Evolutionary conservation across 2,797 vertebrate genomes (phyloP).

Genomic region (Parotocinclus haroldoi): DNA sequence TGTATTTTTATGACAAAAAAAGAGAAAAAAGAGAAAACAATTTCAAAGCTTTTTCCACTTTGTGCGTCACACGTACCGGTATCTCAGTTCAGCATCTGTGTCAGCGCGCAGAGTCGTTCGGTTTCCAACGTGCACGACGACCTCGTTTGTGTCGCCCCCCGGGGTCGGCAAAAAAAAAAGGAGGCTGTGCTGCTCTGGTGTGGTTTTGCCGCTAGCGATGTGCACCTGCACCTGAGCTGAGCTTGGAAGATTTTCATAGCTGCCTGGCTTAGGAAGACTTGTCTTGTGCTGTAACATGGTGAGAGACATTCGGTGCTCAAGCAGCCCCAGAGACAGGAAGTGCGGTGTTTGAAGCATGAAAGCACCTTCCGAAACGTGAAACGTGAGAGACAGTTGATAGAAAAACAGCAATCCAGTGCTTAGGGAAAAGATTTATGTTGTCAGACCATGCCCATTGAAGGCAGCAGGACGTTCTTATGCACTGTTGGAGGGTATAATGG

Average conservation of each 20-base stretch:
- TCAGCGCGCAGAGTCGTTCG: conserved; percentile 10
- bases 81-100: conserved; percentile 37
- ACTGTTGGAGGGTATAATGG: too few species aligned
- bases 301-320: conserved; percentile 26
- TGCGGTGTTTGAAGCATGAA: conserved; percentile 10
- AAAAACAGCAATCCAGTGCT: not conserved
- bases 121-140: conserved; percentile 5
- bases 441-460: not conserved
- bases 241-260: conserved; percentile 37
- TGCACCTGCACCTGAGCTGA: conserved; percentile 61
- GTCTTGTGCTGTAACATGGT: conserved; percentile 20
- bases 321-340: conserved; percentile 51
- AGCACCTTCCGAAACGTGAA: conserved; percentile 8
- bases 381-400: conserved; percentile 16
- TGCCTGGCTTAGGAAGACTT: conserved; percentile 30
- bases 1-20: conserved; percentile 50
- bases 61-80: conserved; percentile 18
- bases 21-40: conserved; percentile 1
- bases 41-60: conserved; percentile 20
- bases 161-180: conserved; percentile 24
- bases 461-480: too few species aligned
- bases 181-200: conserved; percentile 66
- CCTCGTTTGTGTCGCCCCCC: conserved; percentile 14
- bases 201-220: conserved; percentile 61
- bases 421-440: not conserved